phyloP scores from a whole-genome alignment of 2,113 vertebrate genomes.

The Crotalus viridis region DNA sequence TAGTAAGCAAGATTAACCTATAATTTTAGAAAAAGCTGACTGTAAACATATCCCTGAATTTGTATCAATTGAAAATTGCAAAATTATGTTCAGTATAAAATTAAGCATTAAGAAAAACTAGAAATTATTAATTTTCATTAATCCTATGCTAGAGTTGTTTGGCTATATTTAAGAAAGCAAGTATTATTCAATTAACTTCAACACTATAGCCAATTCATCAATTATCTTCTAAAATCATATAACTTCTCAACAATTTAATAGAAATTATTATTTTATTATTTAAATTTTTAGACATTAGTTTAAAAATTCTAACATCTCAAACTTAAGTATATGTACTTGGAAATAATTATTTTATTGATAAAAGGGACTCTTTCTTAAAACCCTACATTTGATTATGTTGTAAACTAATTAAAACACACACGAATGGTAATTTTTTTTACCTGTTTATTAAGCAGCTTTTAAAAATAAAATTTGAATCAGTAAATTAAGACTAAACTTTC shows the following conservation, averaged over 20 bases:
- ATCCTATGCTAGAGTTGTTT: background rate
- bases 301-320: conserved; percentile 3
- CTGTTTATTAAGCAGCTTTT: background rate
- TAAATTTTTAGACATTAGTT: background rate
- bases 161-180: background rate
- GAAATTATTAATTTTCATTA: conserved; percentile 22
- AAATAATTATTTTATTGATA: background rate
- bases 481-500: conserved; percentile 42
- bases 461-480: conserved; percentile 42
- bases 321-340: background rate
- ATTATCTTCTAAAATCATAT: background rate
- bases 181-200: background rate
- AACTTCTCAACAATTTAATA: background rate
- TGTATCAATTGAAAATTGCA: background rate
- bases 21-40: conserved; percentile 15
- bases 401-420: background rate
- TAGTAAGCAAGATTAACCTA: background rate
- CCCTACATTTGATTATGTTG: background rate
- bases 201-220: background rate
- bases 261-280: conserved; percentile 1
- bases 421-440: background rate
- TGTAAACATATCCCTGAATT: conserved; percentile 3
- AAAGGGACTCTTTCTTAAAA: background rate
- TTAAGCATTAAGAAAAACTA: conserved; percentile 5
- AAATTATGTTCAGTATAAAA: background rate